Evolutionary conservation across 2,888 invertebrate genomes (phyloP).

Genomic region (Pristionchus fissidentatus): DNA sequence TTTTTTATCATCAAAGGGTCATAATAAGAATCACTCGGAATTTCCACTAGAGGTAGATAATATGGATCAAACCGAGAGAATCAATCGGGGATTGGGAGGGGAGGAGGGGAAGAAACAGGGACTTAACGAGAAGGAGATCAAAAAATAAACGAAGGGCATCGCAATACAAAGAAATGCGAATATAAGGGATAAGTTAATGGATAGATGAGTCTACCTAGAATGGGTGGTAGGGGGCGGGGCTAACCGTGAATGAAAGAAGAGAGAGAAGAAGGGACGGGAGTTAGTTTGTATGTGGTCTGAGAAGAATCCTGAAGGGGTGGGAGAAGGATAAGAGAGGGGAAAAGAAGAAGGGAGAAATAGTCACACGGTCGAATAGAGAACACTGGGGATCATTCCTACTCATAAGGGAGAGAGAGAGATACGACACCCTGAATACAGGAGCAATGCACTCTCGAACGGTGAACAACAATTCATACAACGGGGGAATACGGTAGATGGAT

Average conservation of each 20-base stretch:
- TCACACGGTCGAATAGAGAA: slow-evolving; percentile 8
- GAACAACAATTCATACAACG: slow-evolving; percentile 20
- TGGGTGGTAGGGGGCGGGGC: background rate
- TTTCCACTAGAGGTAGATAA: slow-evolving; percentile 31
- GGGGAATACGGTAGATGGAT: slow-evolving; percentile 25
- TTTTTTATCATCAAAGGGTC: slow-evolving; percentile 34
- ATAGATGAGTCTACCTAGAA: slow-evolving; percentile 27
- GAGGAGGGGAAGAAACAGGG: slow-evolving; percentile 20
- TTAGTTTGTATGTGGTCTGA: slow-evolving; percentile 42
- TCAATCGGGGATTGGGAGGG: too few species aligned
- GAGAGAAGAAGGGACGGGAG: background rate
- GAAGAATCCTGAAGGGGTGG: slow-evolving; percentile 14
- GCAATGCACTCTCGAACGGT: slow-evolving; percentile 20
- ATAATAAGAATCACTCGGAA: slow-evolving; percentile 38
- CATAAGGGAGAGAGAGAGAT: slow-evolving; percentile 11
- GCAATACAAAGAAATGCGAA: slow-evolving; percentile 42
- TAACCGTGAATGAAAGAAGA: slow-evolving; percentile 42
- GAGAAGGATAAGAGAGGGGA: background rate
- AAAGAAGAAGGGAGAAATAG: background rate
- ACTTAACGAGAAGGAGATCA: background rate
- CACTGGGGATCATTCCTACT: slow-evolving; percentile 36
- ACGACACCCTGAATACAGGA: slow-evolving; percentile 19
- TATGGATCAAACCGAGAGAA: slow-evolving; percentile 25
- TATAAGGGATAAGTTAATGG: slow-evolving; percentile 42
- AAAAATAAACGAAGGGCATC: slow-evolving; percentile 40